These are phyloP conservation scores for Caloenas nicobarica DNA, from an alignment of 2,113 vertebrate genomes.

Conservation along the genomic window DNA sequence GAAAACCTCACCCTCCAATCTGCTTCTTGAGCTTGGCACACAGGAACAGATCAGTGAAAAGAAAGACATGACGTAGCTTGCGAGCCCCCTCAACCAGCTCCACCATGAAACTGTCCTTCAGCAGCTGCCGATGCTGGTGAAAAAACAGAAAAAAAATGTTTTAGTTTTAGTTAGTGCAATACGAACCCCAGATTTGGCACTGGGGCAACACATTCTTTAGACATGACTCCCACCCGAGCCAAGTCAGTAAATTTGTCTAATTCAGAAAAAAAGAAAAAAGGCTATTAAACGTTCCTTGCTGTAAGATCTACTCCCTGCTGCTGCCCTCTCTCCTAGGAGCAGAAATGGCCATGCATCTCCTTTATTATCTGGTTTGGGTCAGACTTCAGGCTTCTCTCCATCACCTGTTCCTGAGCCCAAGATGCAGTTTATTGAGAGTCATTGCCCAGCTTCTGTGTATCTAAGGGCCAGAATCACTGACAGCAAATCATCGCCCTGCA, in stretches of 20 bases:
- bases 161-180: not conserved
- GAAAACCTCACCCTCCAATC: constrained; percentile 85
- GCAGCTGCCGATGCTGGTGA: constrained; percentile 88
- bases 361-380: not conserved
- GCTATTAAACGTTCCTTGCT: not conserved
- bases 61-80: constrained; percentile 94
- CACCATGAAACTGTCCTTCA: constrained; percentile 97
- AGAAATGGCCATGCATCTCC: not conserved
- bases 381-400: not conserved
- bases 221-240: not conserved
- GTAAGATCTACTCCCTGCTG: not conserved
- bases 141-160: not conserved
- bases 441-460: not conserved
- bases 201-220: not conserved
- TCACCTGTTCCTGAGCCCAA: not conserved
- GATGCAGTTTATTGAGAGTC: not conserved
- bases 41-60: constrained; percentile 93
- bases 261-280: not conserved
- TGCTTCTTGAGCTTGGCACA: constrained; percentile 97
- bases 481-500: not conserved
- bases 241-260: not conserved
- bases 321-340: not conserved
- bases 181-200: not conserved
- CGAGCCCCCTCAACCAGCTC: constrained; percentile 93
- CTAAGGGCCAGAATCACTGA: not conserved